Conservation (phyloP, 2,797 vertebrate genomes). For the Phataginus tricuspis region DNA sequence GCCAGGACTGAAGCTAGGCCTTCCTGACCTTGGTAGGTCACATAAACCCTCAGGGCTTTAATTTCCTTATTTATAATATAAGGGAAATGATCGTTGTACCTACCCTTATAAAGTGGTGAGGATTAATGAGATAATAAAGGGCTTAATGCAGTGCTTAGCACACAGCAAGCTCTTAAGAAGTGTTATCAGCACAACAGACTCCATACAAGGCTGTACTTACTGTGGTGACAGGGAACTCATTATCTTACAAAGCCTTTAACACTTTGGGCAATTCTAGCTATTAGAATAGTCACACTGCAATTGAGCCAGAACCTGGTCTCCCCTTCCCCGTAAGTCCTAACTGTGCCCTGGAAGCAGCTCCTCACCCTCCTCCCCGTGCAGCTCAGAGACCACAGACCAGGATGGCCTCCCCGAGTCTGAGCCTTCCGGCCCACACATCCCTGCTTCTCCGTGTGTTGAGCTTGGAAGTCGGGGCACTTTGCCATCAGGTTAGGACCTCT, state of each 20-base stretch:
- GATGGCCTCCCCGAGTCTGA: not conserved
- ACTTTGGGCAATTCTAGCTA: not conserved
- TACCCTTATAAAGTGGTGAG: not conserved
- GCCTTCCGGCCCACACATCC: not conserved
- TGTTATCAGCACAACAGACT: not conserved
- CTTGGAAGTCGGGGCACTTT: not conserved
- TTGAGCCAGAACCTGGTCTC: not conserved
- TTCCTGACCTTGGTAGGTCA: not conserved
- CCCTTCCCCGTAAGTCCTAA: not conserved
- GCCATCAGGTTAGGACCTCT: not conserved
- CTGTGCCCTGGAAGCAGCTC: not conserved
- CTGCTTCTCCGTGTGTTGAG: not conserved
- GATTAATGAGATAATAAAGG: conserved; percentile 10
- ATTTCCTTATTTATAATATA: not conserved
- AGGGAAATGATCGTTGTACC: not conserved
- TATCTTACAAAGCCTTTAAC: not conserved
- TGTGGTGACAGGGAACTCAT: not conserved
- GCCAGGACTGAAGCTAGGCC: not conserved
- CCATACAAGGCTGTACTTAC: not conserved
- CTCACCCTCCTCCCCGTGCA: not conserved
- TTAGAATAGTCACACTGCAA: not conserved
- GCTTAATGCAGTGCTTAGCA: not conserved
- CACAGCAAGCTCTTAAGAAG: not conserved
- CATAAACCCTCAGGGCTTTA: not conserved
- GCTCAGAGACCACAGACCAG: not conserved